phyloP scores from a whole-genome alignment of 2,113 vertebrate species.

The Callithrix jacchus region DNA sequence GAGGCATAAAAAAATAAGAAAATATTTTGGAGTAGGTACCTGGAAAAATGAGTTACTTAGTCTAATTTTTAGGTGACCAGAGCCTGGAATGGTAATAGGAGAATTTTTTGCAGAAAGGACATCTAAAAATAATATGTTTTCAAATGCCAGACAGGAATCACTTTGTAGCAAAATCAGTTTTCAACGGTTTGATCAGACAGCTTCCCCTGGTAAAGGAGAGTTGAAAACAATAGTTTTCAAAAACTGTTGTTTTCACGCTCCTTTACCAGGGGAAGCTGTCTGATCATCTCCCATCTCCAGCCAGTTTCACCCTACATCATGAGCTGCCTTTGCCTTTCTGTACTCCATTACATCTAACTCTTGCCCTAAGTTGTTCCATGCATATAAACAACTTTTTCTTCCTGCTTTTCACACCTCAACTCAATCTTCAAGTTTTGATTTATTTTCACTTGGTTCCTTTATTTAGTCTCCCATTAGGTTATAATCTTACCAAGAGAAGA shows the following conservation, averaged over 20 bases:
- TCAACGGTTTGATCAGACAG: too few relatives aligned
- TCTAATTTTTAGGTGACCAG: background rate
- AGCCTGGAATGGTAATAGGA: background rate
- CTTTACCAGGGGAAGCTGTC: background rate
- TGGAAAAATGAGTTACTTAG: background rate
- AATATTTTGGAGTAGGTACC: background rate
- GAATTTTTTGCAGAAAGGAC: background rate
- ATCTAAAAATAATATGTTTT: background rate
- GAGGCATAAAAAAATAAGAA: conserved; percentile 14
- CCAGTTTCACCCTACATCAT: background rate
- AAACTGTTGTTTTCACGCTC: background rate
- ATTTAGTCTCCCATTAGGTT: background rate
- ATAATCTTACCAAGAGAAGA: background rate
- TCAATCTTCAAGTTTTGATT: background rate
- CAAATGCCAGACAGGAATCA: background rate
- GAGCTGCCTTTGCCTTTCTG: background rate
- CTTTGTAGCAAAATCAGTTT: background rate
- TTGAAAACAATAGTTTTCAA: too few relatives aligned
- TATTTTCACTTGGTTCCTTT: conserved; percentile 9
- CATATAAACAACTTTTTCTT: background rate
- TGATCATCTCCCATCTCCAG: background rate
- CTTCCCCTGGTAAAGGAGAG: too few relatives aligned
- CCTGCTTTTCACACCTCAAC: background rate
- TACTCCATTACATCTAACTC: background rate
- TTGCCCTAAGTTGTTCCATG: background rate